These are phyloP conservation scores for Aphrophora alni DNA, from an alignment of 2,888 invertebrate species.

Conservation along the genomic window DNA sequence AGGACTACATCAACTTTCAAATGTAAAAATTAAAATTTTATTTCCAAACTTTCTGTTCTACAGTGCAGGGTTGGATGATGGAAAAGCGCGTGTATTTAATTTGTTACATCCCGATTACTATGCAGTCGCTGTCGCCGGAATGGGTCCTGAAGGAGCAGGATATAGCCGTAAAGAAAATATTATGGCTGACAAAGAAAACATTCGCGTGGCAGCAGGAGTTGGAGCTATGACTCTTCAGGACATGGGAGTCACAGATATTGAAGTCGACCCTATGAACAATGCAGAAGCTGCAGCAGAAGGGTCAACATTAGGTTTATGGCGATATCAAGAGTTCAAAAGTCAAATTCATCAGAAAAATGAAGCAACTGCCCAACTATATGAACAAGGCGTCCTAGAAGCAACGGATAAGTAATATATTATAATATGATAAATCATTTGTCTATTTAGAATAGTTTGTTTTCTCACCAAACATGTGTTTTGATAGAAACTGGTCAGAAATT, in stretches of 20 bases:
- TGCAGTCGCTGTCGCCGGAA: conserved; percentile 22
- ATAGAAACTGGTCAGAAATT: too few relatives aligned
- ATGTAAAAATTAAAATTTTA: too few relatives aligned
- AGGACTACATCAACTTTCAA: too few relatives aligned
- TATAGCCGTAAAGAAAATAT: conserved; percentile 12
- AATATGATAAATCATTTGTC: too few relatives aligned
- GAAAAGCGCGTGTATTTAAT: conserved; percentile 28
- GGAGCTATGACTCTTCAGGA: conserved; percentile 61
- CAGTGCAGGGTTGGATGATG: conserved; percentile 16
- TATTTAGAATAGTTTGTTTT: too few relatives aligned
- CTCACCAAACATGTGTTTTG: too few relatives aligned
- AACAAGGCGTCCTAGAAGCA: conserved; percentile 15
- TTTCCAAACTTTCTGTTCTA: neutral
- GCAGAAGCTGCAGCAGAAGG: conserved; percentile 72
- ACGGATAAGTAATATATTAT: conserved; percentile 16
- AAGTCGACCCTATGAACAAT: conserved; percentile 67
- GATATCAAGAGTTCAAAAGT: conserved; percentile 67
- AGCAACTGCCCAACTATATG: conserved; percentile 23
- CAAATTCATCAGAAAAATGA: conserved; percentile 51
- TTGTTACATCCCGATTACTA: conserved; percentile 18
- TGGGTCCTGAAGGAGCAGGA: conserved; percentile 29
- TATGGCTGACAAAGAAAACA: neutral
- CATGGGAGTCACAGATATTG: conserved; percentile 62
- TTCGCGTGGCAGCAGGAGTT: conserved; percentile 54
- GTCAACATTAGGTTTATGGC: conserved; percentile 62